Evolutionary conservation across 2,797 vertebrate species (phyloP).

Genomic region (Philypnodon macrostomus): DNA sequence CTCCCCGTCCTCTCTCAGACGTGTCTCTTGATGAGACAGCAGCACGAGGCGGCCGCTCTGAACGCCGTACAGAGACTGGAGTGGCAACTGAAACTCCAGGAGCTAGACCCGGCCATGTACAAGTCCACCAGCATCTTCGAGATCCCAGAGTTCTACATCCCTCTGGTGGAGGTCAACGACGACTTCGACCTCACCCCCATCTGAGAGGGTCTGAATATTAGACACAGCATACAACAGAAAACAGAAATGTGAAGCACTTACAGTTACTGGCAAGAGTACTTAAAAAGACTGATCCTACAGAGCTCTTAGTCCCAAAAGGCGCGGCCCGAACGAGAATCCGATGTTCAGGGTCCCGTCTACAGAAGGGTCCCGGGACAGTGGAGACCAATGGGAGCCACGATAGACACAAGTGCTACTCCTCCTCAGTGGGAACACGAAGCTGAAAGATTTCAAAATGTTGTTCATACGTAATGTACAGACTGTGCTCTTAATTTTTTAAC

Average conservation of each 20-base stretch:
- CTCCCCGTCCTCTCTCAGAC: conserved; percentile 73
- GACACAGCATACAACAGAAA: too few species aligned
- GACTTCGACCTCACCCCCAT: conserved; percentile 98
- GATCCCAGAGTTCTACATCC: conserved; percentile 97
- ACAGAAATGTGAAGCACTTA: conserved; percentile 72
- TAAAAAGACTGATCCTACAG: conserved; percentile 45
- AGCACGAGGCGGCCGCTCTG: conserved; percentile 96
- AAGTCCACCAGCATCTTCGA: conserved; percentile 99
- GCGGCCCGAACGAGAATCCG: conserved; percentile 9
- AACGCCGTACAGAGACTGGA: conserved; percentile 97
- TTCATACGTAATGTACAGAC: conserved; percentile 81
- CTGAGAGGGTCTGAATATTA: conserved; percentile 63
- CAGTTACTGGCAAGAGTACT: conserved; percentile 45
- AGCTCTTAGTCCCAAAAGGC: conserved; percentile 47
- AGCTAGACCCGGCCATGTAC: conserved; percentile 94
- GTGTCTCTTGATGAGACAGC: conserved; percentile 97
- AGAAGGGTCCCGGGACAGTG: not conserved
- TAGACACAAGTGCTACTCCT: conserved; percentile 17
- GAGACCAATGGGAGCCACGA: not conserved
- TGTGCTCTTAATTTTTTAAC: conserved; percentile 90
- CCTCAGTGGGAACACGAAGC: conserved; percentile 49
- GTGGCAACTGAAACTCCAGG: conserved; percentile 98
- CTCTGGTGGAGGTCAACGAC: conserved; percentile 97
- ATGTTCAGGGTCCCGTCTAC: conserved; percentile 5
- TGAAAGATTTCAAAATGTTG: conserved; percentile 67